Conservation (phyloP, 2,888 invertebrate species). For the Ophion ventricosus region DNA sequence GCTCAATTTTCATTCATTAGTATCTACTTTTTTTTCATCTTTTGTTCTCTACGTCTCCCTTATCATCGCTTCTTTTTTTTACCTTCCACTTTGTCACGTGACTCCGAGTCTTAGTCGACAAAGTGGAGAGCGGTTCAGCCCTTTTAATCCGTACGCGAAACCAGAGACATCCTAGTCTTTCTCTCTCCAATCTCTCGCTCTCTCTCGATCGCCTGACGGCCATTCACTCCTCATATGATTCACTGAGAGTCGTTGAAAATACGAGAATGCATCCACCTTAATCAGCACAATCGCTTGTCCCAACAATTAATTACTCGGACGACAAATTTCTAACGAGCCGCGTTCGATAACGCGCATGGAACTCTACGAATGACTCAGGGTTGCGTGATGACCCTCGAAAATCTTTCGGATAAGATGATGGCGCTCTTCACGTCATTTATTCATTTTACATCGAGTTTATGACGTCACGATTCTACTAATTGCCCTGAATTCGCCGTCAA, state of each 20-base stretch:
- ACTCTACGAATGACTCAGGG: background rate
- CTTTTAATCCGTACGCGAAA: no score
- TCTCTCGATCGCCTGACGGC: constrained; percentile 65
- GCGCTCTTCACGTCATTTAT: background rate
- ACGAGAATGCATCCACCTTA: background rate
- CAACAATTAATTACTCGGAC: no score
- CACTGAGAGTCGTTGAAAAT: constrained; percentile 57
- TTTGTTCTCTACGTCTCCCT: background rate
- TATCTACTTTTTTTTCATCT: background rate
- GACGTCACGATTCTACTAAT: constrained; percentile 76
- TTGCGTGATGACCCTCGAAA: background rate
- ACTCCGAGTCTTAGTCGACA: no score
- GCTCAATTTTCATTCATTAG: constrained; percentile 24
- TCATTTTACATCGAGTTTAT: constrained; percentile 65
- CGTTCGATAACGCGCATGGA: no score
- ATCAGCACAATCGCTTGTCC: no score
- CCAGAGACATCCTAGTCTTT: no score
- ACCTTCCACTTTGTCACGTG: constrained; percentile 39
- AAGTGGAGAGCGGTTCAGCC: no score
- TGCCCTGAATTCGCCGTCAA: constrained; percentile 79
- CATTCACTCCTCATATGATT: constrained; percentile 78
- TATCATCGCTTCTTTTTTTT: constrained; percentile 6
- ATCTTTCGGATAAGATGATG: constrained; percentile 26
- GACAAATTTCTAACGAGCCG: no score
- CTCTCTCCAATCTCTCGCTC: no score